These are phyloP conservation scores for Thymallus thymallus DNA, from an alignment of 2,113 vertebrate species.

Conservation along the genomic window DNA sequence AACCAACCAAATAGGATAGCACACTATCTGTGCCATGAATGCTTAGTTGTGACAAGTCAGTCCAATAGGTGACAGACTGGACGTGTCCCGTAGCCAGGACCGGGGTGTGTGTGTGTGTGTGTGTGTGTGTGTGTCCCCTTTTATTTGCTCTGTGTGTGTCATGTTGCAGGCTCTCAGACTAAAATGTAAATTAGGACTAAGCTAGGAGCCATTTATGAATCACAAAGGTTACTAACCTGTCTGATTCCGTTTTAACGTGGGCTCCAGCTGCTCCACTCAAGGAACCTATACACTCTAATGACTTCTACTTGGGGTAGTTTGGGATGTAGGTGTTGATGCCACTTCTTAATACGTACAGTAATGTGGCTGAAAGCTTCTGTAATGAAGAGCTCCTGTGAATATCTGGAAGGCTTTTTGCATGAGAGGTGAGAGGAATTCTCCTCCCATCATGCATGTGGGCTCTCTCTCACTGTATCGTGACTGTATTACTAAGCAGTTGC, in stretches of 20 bases:
- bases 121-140: not conserved
- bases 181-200: slow-evolving; percentile 44
- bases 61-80: not conserved
- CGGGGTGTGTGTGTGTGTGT: not conserved
- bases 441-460: not conserved
- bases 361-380: slow-evolving; percentile 12
- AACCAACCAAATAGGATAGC: no score
- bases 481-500: not conserved
- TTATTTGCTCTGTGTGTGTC: not conserved
- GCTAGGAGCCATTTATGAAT: slow-evolving; percentile 50
- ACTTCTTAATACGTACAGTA: slow-evolving; percentile 14
- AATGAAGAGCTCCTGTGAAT: slow-evolving; percentile 22
- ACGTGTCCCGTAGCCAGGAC: not conserved
- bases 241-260: not conserved
- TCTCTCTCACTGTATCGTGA: not conserved
- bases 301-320: slow-evolving; percentile 42
- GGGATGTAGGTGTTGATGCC: slow-evolving; percentile 22
- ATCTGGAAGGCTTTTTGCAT: slow-evolving; percentile 27
- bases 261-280: slow-evolving; percentile 39
- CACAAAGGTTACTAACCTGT: slow-evolving; percentile 30
- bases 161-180: not conserved
- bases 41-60: not conserved
- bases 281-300: slow-evolving; percentile 33
- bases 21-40: not conserved
- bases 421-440: slow-evolving; percentile 33